Evolutionary conservation across 2,113 vertebrate genomes (phyloP), one percentile per base, ranked within the genome.

Genomic region (Psophia crepitans): DNA sequence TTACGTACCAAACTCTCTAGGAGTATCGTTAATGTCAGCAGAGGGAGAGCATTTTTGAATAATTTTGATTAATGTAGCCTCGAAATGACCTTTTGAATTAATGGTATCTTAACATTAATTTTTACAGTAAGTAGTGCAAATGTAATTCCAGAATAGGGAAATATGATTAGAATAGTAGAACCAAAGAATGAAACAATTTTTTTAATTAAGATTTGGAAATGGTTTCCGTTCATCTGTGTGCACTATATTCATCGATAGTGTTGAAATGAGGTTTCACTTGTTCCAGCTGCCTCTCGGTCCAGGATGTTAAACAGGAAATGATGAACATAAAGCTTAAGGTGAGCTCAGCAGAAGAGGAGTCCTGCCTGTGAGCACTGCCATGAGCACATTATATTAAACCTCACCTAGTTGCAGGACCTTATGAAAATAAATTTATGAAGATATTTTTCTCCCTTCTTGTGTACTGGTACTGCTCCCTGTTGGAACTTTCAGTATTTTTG

Each of bases 231-330:
- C 17, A 5, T 49, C n/a, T 37, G 3, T 28, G 32, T 44, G 7
- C 44, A 1, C 49, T 61, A 0, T 10, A 6, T 57, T 44, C 56
- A 41, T 46, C 0, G 4, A 5, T 27, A 28, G 61, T 61, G 82
- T 87, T 84, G 89, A 71, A 66, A 63, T 79, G 5, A 89, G 65
- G 32, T 95, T 92, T 88, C 71, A 13, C 87, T 91, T 56, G 37
- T 85, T 84, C 46, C 91, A 87, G 84, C 82, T 94, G 89, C 81
- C 33, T 95, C 73, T 90, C 74, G 56, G 82, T 54, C 19, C 89
- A 76, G 88, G 91, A 32, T 90, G 43, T 81, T 79, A 82, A 77
- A 77, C 84, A 94, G 95, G 93, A 97, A 95, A 93, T 68, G 14
- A 78, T 90, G 87, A 86, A 74, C 33, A 9, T 84, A 85, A 83